Evolutionary conservation across 1,140 invertebrate species (phyloP), one percentile per base, ranked within the genome.

Genomic region (Drosophila carrolli): DNA sequence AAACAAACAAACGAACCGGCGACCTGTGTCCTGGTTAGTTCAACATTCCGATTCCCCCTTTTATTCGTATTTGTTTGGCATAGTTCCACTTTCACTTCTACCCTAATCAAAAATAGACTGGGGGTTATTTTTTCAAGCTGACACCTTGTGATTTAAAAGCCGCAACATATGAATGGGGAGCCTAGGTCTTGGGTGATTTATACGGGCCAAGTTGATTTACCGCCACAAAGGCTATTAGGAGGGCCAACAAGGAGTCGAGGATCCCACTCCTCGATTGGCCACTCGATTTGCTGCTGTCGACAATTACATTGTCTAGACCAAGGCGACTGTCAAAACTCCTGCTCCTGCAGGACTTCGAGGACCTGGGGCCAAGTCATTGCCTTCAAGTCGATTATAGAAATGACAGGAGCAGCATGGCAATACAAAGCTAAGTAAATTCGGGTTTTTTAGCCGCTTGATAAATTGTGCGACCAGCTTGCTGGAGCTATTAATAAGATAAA

Each of bases 141-240:
- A 88, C 83, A 89, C 83, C 83, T 83, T 80, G 84, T 88, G 83
- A 88, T 88, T 88, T 88, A 88, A 80, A 89, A 77, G 83, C 73
- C 73, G 84, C 84, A 89, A 77, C 71, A 78, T 74, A 73, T 62
- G 78, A 83, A 38, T 58, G 38, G 67, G 43, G 79, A 58, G 50
- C 60, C 68, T 56, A 55, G 81, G 61, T 60, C 68, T 50, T 27
- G 44, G 66, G 66, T 86, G 82, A 86, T 86, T 86, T 86, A 86
- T 88, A 62, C 51, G 41, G 57, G 46, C 50, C 70, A 56, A 55
- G 43, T 80, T 89, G 79, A 89, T 88, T 88, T 83, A 83, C 75
- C 58, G 71, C 79, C 59, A 54, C 48, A 66, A 73, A 51, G 47
- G 67, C 82, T 66, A 75, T 84, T 75, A 82, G 60, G 66, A 19